Evolutionary conservation across 2,888 invertebrate genomes (phyloP), one percentile per base, ranked within the genome.

Genomic region (Amphimallon solstitiale): DNA sequence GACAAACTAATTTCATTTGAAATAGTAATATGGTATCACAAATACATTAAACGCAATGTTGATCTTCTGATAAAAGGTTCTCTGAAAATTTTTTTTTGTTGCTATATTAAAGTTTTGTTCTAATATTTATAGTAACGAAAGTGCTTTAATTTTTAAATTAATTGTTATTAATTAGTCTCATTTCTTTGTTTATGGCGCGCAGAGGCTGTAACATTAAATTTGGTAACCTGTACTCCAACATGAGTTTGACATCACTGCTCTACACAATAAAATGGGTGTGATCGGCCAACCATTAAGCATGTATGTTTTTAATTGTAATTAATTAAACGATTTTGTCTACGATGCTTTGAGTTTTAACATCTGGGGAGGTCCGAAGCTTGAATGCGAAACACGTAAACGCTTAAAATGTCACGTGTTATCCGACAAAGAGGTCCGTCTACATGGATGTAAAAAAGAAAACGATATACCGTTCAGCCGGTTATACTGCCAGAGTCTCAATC

Each of bases 361-460:
- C 63, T 46, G 63, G 63, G 66, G 68, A 69, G 67, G 69, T 69
- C 67, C 69, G 56, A 45, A 56, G 54, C 61, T 51, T 40, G 40
- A 35, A 72, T 74, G 71, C 73, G 54, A 63, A 60, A 62, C 75
- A 75, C 74, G 74, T 75, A 69, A 65, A 63, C 67, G 69, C 71
- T 74, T 73, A 73, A 75, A 74, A 76, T 72, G 75, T 73, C 74
- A 75, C 75, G 75, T 74, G 75, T 75, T 65, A 67, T 69, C 74
- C 75, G 75, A 75, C 76, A 77, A 75, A 75, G 74, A 60, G 66
- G 64, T 65, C 64, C 62, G 71, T 66, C 65, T 63, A 49, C 59
- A 12, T 51, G 66, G 65, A 63, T 65, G 68, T 70, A 74, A 75
- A 73, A 73, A 72, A 68, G 52, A 61, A 62, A 67, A 70, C 66